Percentiles rank a stretch among this genome's conserved stretches.
These are phyloP conservation scores for Nemotelus nigrinus DNA, from an alignment of 2,888 invertebrate species.

Conservation along the genomic window DNA sequence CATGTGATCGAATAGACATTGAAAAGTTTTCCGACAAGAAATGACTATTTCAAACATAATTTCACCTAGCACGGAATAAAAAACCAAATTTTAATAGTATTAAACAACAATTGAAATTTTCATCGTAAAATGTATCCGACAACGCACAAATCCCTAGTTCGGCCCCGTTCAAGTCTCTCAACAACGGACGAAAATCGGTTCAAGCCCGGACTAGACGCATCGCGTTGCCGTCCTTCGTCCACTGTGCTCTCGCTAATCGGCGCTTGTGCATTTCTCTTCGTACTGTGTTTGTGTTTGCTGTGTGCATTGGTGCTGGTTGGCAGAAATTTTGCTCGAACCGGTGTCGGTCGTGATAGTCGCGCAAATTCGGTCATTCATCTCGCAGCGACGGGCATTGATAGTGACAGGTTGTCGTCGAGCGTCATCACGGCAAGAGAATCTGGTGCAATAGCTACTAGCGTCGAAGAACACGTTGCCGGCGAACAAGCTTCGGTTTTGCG, in stretches of 20 bases:
- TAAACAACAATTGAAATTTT: constrained; percentile 7
- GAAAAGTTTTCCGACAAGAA: no score
- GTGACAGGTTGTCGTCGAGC: neutral
- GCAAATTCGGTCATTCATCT: neutral
- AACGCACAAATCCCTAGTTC: constrained; percentile 55
- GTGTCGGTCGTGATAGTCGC: neutral
- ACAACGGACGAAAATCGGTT: constrained; percentile 62
- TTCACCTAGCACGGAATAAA: no score
- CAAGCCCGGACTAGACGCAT: constrained; percentile 56
- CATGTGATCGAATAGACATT: no score
- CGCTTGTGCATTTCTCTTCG: constrained; percentile 62
- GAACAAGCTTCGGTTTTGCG: constrained; percentile 22
- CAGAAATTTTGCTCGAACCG: constrained; percentile 50
- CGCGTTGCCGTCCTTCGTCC: constrained; percentile 52
- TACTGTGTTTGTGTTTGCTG: constrained; percentile 60
- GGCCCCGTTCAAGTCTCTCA: constrained; percentile 63
- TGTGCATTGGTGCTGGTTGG: constrained; percentile 63
- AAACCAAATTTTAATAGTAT: neutral
- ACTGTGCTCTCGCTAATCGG: constrained; percentile 60
- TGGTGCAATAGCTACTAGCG: neutral
- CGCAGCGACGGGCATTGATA: neutral
- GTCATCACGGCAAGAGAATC: neutral
- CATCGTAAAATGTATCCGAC: constrained; percentile 57
- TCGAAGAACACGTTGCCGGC: constrained; percentile 1
- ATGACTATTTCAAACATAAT: no score